A percentile compares a stretch with the other conserved stretches of the same genome.
Evolutionary conservation across 2,888 invertebrate species (phyloP).

Genomic region (Nudaria mundana): DNA sequence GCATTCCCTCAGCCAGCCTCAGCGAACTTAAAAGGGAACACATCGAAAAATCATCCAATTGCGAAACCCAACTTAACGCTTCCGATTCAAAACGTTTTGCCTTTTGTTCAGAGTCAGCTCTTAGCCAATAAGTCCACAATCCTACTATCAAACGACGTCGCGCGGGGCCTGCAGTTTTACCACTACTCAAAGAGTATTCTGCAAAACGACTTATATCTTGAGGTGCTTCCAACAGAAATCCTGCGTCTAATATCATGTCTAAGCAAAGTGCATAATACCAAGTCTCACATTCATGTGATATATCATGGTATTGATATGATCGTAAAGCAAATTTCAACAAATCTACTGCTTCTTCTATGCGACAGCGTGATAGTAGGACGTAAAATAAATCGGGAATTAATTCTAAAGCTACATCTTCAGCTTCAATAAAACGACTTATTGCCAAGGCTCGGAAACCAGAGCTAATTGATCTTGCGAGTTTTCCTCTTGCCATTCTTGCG

Average conservation of each 20-base stretch:
- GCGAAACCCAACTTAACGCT: conserved; percentile 54
- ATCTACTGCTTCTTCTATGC: conserved; percentile 74
- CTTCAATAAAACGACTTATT: conserved; percentile 65
- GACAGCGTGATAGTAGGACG: conserved; percentile 59
- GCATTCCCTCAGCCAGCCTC: conserved; percentile 69
- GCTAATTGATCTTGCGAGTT: conserved; percentile 51
- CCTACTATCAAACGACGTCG: conserved; percentile 58
- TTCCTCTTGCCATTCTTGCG: conserved; percentile 57
- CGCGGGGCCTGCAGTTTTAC: conserved; percentile 43
- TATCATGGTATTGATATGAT: conserved; percentile 36
- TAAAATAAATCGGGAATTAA: conserved; percentile 72
- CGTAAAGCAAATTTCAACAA: conserved; percentile 56
- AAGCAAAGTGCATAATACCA: conserved; percentile 82
- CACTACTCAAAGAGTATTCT: conserved; percentile 47
- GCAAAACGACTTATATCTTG: conserved; percentile 66
- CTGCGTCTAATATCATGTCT: conserved; percentile 80
- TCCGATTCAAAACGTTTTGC: conserved; percentile 66
- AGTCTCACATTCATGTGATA: conserved; percentile 53
- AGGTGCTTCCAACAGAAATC: conserved; percentile 75
- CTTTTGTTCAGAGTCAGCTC: conserved; percentile 53
- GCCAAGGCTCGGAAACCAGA: conserved; percentile 66
- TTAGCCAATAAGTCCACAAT: conserved; percentile 71
- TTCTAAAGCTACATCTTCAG: conserved; percentile 59
- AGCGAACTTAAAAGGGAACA: conserved; percentile 56
- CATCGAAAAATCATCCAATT: conserved; percentile 51